Conservation (phyloP, 1,140 invertebrate genomes). For the Chlorops oryzae region DNA sequence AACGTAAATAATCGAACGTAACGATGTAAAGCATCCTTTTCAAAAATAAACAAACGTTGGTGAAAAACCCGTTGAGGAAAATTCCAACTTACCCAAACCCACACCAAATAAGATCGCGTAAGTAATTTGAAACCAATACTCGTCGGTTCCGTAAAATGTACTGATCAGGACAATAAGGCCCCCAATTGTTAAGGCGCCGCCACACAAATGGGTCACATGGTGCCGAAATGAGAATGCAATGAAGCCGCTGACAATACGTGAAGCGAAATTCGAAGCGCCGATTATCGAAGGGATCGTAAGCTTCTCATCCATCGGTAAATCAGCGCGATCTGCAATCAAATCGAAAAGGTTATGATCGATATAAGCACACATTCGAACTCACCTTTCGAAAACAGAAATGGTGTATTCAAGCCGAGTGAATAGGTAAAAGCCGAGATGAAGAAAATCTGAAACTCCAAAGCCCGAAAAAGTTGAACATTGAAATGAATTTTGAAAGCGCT, state of each 20-base stretch:
- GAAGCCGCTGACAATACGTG: slow-evolving; percentile 27
- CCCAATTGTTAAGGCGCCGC: slow-evolving; percentile 30
- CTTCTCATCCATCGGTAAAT: slow-evolving; percentile 15
- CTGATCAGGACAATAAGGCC: slow-evolving; percentile 24
- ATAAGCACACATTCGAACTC: background rate
- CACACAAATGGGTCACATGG: slow-evolving; percentile 29
- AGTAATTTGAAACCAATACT: slow-evolving; percentile 58
- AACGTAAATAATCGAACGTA: slow-evolving; percentile 38
- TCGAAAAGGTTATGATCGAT: background rate
- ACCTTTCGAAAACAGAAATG: slow-evolving; percentile 30
- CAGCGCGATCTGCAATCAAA: slow-evolving; percentile 19
- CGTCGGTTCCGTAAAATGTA: slow-evolving; percentile 29
- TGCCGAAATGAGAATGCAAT: slow-evolving; percentile 23
- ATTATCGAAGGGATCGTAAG: slow-evolving; percentile 31
- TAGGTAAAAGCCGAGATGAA: slow-evolving; percentile 30
- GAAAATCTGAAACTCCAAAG: slow-evolving; percentile 30
- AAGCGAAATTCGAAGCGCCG: slow-evolving; percentile 25
- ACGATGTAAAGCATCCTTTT: slow-evolving; percentile 36
- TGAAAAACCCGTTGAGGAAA: too few relatives aligned
- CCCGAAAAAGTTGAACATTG: slow-evolving; percentile 24
- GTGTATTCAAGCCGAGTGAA: slow-evolving; percentile 40
- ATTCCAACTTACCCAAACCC: slow-evolving; percentile 58
- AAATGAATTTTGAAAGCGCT: slow-evolving; percentile 25
- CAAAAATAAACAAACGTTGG: too few relatives aligned
- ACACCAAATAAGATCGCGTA: slow-evolving; percentile 81